Evolutionary conservation across 2,797 vertebrate species (phyloP).

Genomic region (Perodicticus potto): DNA sequence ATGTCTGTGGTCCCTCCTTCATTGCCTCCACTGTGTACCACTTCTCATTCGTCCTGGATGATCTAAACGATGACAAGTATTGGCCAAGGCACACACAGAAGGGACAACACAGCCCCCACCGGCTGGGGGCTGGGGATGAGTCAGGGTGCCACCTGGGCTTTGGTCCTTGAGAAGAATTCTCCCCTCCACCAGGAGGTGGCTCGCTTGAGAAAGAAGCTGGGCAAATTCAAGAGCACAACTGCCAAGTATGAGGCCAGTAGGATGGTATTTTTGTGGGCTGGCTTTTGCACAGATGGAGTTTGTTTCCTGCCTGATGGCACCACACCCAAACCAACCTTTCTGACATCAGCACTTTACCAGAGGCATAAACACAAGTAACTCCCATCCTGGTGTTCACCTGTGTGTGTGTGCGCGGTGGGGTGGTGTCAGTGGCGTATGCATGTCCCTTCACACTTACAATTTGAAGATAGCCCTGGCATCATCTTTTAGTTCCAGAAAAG

Average conservation of each 20-base stretch:
- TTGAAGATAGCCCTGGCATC: conserved; percentile 71
- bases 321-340: conserved; percentile 84
- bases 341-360: conserved; percentile 88
- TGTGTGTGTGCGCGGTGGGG: background rate
- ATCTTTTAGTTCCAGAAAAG: conserved; percentile 59
- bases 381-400: background rate
- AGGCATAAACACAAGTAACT: conserved; percentile 86
- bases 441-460: conserved; percentile 75
- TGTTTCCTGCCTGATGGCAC: conserved; percentile 88
- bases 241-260: conserved; percentile 83
- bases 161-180: too few relatives aligned
- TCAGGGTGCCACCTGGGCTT: too few relatives aligned
- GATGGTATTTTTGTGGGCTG: conserved; percentile 74
- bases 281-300: conserved; percentile 87
- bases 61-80: too few relatives aligned
- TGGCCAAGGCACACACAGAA: too few relatives aligned
- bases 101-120: too few relatives aligned
- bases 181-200: too few relatives aligned
- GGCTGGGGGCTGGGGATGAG: too few relatives aligned
- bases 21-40: too few relatives aligned
- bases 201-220: conserved; percentile 85
- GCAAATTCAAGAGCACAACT: conserved; percentile 84
- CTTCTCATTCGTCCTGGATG: too few relatives aligned
- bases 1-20: too few relatives aligned
- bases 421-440: too few relatives aligned